phyloP scores from a whole-genome alignment of 2,888 invertebrate genomes.

The Alloplasta piceator region DNA sequence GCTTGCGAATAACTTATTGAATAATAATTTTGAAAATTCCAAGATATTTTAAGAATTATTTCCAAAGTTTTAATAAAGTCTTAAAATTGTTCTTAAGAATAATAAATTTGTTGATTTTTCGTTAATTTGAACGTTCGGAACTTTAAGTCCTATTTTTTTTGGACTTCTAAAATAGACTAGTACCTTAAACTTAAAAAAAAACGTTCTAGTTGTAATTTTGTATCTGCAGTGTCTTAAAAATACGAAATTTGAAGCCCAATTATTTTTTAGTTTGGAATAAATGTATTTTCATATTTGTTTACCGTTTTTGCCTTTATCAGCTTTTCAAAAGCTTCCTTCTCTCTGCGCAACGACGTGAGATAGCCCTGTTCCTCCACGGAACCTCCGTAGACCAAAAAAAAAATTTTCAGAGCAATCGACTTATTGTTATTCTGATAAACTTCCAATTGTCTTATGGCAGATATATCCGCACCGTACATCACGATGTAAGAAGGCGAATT shows the following conservation, averaged over 20 bases:
- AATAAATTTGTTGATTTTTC: no score
- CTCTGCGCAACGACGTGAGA: slow-evolving; percentile 93
- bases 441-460: slow-evolving; percentile 95
- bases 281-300: slow-evolving; percentile 71
- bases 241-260: no score
- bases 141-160: no score
- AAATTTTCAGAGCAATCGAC: slow-evolving; percentile 87
- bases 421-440: slow-evolving; percentile 86
- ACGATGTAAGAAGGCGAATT: slow-evolving; percentile 92
- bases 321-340: slow-evolving; percentile 97
- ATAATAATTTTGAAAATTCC: no score
- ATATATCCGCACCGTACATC: slow-evolving; percentile 95
- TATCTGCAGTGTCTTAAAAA: neutral
- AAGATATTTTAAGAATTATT: no score
- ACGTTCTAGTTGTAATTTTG: no score
- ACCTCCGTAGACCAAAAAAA: slow-evolving; percentile 94
- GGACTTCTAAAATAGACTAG: no score
- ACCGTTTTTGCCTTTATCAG: slow-evolving; percentile 97
- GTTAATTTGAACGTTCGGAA: no score
- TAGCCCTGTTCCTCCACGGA: slow-evolving; percentile 99
- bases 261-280: neutral
- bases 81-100: no score
- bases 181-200: no score
- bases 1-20: no score
- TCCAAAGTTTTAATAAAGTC: no score